Evolutionary conservation across 2,113 vertebrate species (phyloP).

Genomic region (Platycercus adscitus): DNA sequence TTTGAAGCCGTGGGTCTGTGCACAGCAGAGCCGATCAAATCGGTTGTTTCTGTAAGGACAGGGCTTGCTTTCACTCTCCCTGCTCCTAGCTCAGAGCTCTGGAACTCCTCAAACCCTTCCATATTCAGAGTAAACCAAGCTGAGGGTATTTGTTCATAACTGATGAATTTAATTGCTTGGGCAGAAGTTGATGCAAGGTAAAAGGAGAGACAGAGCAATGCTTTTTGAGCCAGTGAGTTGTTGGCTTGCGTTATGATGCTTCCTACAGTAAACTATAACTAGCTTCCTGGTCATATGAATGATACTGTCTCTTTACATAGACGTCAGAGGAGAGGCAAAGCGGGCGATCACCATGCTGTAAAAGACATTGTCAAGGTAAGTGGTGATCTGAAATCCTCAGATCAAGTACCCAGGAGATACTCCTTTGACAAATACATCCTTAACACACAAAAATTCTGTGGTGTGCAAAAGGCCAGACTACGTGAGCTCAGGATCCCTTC

Average conservation of each 20-base stretch:
- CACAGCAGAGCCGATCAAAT: not conserved
- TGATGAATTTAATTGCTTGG: not conserved
- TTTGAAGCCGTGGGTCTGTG: not conserved
- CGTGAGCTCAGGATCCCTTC: fast-evolving
- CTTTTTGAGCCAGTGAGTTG: not conserved
- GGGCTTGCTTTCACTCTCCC: not conserved
- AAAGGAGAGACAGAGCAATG: not conserved
- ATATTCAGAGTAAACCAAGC: not conserved
- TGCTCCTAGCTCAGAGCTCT: not conserved
- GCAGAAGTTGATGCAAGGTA: not conserved
- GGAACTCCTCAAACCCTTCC: not conserved
- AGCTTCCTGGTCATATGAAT: not conserved
- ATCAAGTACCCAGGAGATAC: not conserved
- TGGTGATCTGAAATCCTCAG: not conserved
- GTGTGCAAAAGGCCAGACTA: not conserved
- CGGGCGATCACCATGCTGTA: not conserved
- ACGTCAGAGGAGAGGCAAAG: not conserved
- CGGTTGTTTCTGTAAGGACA: not conserved
- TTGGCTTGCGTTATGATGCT: not conserved
- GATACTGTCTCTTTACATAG: not conserved
- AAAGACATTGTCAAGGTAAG: not conserved
- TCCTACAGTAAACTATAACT: not conserved
- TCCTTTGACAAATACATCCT: not conserved
- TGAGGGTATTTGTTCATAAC: not conserved
- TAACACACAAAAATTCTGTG: not conserved